These are phyloP conservation scores for Xiphydria camelus DNA, from an alignment of 2,888 invertebrate genomes.

Conservation along the genomic window DNA sequence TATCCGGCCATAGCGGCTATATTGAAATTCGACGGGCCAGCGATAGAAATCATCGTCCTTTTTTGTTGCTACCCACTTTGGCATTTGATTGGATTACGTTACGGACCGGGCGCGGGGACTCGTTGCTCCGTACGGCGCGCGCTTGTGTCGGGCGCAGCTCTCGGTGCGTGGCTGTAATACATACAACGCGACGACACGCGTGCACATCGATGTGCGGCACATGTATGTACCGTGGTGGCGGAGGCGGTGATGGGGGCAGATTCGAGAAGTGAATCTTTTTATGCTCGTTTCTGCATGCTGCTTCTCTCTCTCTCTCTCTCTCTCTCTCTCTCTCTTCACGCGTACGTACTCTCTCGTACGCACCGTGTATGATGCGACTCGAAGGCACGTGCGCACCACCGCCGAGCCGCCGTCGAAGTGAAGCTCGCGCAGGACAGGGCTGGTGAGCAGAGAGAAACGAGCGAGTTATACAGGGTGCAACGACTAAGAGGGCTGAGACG, in stretches of 20 bases:
- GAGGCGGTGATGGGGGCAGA: not conserved
- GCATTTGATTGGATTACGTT: slow-evolving; percentile 52
- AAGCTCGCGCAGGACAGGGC: no score
- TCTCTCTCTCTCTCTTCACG: no score
- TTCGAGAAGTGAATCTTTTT: slow-evolving; percentile 36
- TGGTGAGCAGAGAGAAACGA: no score
- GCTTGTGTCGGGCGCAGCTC: slow-evolving; percentile 17
- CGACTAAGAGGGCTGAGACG: no score
- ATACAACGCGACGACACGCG: no score
- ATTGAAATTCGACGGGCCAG: slow-evolving; percentile 49
- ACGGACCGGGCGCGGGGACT: slow-evolving; percentile 33
- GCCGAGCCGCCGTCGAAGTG: no score
- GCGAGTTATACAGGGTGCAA: no score
- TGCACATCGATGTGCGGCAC: not conserved
- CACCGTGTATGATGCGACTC: no score
- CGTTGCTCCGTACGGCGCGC: slow-evolving; percentile 34
- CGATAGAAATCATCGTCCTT: slow-evolving; percentile 39
- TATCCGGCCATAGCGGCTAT: slow-evolving; percentile 31
- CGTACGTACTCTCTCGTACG: no score
- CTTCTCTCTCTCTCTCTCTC: slow-evolving; percentile 7
- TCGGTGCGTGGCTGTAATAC: not conserved
- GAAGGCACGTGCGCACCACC: no score
- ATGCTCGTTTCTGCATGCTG: slow-evolving; percentile 21
- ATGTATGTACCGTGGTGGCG: not conserved
- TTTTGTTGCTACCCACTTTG: slow-evolving; percentile 49